Evolutionary conservation across 2,113 vertebrate species (phyloP).

Genomic region (Vulpes vulpes): DNA sequence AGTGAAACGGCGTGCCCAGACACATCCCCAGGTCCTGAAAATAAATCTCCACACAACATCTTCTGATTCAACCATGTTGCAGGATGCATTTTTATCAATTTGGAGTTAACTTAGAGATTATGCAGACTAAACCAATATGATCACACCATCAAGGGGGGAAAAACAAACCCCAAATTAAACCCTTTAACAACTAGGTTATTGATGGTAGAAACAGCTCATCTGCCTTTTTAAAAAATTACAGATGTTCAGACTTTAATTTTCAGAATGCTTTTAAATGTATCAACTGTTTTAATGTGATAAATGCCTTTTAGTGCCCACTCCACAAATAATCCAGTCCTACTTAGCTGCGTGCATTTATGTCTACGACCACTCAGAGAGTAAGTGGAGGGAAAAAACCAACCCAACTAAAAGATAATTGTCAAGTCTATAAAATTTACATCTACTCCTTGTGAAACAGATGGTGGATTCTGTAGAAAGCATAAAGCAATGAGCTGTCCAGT

Average conservation of each 20-base stretch:
- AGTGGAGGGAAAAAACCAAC: constrained; percentile 64
- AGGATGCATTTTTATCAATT: constrained; percentile 44
- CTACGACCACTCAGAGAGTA: constrained; percentile 66
- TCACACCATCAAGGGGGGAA: constrained; percentile 42
- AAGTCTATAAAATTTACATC: constrained; percentile 77
- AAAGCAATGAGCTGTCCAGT: constrained; percentile 58
- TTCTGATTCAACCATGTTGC: not conserved
- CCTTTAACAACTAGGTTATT: not conserved
- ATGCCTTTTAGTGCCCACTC: constrained; percentile 67
- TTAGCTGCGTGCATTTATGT: constrained; percentile 74
- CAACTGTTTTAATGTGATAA: constrained; percentile 74
- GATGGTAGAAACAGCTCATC: constrained; percentile 52
- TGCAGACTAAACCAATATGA: constrained; percentile 46
- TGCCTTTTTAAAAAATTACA: constrained; percentile 42
- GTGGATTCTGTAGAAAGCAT: constrained; percentile 60
- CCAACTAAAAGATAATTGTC: constrained; percentile 75
- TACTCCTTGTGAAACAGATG: constrained; percentile 60
- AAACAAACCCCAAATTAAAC: constrained; percentile 76
- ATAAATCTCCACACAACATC: not conserved
- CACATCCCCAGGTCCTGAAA: constrained; percentile 20
- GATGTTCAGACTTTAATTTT: constrained; percentile 82
- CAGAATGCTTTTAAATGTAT: constrained; percentile 78
- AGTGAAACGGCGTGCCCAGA: not conserved
- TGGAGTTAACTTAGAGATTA: constrained; percentile 66
- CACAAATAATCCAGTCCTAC: constrained; percentile 74